Percentiles rank a stretch among this genome's conserved stretches.
These are phyloP conservation scores for Eretmochelys imbricata DNA, from an alignment of 2,113 vertebrate genomes.

Conservation along the genomic window DNA sequence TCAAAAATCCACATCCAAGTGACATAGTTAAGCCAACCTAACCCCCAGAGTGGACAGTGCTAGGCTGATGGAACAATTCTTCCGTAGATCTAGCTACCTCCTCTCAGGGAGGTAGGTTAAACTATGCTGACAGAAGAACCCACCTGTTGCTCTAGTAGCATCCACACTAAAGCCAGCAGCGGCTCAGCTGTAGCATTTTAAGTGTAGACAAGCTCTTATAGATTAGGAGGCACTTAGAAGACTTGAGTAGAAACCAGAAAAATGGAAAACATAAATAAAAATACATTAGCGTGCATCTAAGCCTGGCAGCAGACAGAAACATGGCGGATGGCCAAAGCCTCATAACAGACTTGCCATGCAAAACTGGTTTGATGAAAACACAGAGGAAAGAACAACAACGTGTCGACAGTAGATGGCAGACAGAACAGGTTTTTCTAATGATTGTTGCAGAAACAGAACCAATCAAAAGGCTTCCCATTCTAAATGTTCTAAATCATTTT, in stretches of 20 bases:
- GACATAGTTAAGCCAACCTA: too few species aligned
- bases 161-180: too few species aligned
- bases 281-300: neutral
- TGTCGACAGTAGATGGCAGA: neutral
- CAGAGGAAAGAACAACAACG: neutral
- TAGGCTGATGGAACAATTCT: neutral
- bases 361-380: neutral
- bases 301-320: neutral
- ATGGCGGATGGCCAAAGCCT: neutral
- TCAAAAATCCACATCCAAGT: neutral
- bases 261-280: neutral
- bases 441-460: neutral
- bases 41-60: neutral
- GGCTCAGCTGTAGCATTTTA: too few species aligned
- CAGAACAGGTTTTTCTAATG: neutral
- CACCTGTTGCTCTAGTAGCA: too few species aligned
- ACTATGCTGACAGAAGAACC: too few species aligned
- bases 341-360: neutral
- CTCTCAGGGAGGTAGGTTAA: neutral
- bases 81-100: neutral
- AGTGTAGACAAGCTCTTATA: neutral
- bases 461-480: slow-evolving; percentile 15
- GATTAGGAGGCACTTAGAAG: neutral
- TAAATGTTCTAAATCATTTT: neutral
- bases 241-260: neutral